phyloP scores from a whole-genome alignment of 2,797 vertebrate species.

The Epinephelus coioides region DNA sequence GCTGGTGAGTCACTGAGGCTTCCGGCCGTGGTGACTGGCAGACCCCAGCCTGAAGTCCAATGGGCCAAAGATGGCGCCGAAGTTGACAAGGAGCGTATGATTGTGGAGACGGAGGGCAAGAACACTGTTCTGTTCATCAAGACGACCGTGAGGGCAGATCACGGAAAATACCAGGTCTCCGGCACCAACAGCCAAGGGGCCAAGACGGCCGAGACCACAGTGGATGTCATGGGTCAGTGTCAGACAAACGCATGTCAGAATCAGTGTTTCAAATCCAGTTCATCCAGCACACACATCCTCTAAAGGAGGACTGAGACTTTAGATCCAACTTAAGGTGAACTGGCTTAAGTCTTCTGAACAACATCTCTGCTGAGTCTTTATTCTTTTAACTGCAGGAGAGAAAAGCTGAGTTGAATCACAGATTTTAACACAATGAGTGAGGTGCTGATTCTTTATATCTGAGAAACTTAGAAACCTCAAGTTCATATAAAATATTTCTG shows the following conservation, averaged over 20 bases:
- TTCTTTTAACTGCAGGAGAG: no score
- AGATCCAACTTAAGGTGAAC: no score
- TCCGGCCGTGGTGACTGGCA: conserved; percentile 92
- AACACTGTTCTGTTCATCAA: conserved; percentile 92
- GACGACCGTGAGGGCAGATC: conserved; percentile 91
- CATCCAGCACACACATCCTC: neutral
- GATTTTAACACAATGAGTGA: no score
- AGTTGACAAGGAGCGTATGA: conserved; percentile 90
- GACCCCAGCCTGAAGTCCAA: conserved; percentile 91
- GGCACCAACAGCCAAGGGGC: conserved; percentile 94
- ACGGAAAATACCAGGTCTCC: conserved; percentile 93
- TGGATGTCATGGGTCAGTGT: conserved; percentile 95
- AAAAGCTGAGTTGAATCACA: no score
- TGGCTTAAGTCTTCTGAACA: no score
- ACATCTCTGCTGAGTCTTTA: no score
- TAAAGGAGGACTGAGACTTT: no score
- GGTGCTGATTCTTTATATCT: no score
- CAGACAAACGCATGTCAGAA: neutral
- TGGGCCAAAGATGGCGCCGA: conserved; percentile 93
- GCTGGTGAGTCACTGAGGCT: conserved; percentile 93
- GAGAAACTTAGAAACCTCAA: no score
- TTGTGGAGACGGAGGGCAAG: conserved; percentile 91
- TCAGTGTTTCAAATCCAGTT: no score
- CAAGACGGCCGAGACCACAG: conserved; percentile 92
- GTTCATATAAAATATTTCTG: no score